Evolutionary conservation across 2,113 vertebrate species (phyloP).

Genomic region (Elephantulus edwardii): DNA sequence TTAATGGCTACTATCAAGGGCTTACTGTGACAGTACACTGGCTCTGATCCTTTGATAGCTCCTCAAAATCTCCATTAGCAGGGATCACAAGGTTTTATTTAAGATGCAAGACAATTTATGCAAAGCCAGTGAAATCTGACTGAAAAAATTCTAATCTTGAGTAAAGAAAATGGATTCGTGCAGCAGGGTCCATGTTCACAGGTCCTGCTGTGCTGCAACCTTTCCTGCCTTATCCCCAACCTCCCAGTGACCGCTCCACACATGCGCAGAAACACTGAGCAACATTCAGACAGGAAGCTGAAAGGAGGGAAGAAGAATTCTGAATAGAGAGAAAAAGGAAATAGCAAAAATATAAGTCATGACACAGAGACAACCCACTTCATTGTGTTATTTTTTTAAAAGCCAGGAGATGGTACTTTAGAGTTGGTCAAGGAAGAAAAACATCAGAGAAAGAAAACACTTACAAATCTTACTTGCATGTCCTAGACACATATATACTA

Average conservation of each 20-base stretch:
- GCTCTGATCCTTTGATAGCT: slow-evolving; percentile 75
- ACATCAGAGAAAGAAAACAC: rapidly evolving
- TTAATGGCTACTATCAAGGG: slow-evolving; percentile 78
- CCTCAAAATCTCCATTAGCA: slow-evolving; percentile 74
- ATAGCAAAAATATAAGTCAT: rapidly evolving
- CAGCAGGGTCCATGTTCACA: slow-evolving; percentile 16
- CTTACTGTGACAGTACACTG: slow-evolving; percentile 77
- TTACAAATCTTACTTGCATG: neutral
- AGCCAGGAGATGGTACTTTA: neutral
- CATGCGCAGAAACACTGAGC: neutral
- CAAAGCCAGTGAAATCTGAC: slow-evolving; percentile 71
- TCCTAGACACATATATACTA: no score
- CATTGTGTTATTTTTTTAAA: neutral
- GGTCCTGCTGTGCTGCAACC: neutral
- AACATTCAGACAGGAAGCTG: neutral
- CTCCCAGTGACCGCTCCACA: no score
- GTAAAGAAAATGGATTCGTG: slow-evolving; percentile 6
- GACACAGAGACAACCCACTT: neutral
- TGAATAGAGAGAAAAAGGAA: neutral
- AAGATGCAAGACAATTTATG: slow-evolving; percentile 75
- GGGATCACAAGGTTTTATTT: slow-evolving; percentile 76
- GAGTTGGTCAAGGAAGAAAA: neutral
- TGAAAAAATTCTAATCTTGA: slow-evolving; percentile 68
- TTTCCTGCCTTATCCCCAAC: no score
- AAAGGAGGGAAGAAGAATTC: neutral